A percentile compares a stretch with the other conserved stretches of the same genome.
phyloP scores from a whole-genome alignment of 53 echinoderm and acorn worm species.

The Antedon mediterranea region DNA sequence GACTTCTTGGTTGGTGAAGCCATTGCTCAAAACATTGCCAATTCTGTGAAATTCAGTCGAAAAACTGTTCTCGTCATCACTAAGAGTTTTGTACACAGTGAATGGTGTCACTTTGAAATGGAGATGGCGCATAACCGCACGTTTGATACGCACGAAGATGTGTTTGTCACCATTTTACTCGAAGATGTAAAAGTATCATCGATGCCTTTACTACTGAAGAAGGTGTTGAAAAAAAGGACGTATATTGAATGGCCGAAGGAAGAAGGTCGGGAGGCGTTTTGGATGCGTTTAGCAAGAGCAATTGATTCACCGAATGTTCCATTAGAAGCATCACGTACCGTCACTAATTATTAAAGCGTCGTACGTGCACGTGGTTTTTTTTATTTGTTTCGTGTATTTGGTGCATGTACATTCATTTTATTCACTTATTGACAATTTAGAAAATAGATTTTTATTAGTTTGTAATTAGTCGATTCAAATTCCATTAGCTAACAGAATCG shows the following conservation, averaged over 20 bases:
- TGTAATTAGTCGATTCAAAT: too few relatives aligned
- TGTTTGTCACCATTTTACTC: background rate
- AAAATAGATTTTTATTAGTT: too few relatives aligned
- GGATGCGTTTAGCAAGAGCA: background rate
- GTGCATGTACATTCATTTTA: too few relatives aligned
- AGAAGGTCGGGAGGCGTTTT: background rate
- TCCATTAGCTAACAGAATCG: too few relatives aligned
- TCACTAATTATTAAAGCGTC: background rate
- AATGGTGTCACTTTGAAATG: slow-evolving; percentile 4
- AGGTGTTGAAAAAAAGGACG: background rate
- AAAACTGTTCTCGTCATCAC: background rate
- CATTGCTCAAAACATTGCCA: background rate
- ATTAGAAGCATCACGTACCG: background rate
- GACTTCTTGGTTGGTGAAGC: background rate
- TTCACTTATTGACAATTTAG: too few relatives aligned
- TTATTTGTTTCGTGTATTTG: too few relatives aligned
- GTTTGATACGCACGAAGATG: background rate
- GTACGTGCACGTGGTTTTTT: too few relatives aligned
- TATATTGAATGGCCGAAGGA: background rate
- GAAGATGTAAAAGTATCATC: background rate
- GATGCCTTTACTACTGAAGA: background rate
- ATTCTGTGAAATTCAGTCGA: background rate
- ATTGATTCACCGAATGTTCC: background rate
- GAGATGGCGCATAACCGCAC: background rate
- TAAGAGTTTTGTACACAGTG: background rate